Evolutionary conservation across 2,888 invertebrate genomes (phyloP).

Genomic region (Acronicta psi): DNA sequence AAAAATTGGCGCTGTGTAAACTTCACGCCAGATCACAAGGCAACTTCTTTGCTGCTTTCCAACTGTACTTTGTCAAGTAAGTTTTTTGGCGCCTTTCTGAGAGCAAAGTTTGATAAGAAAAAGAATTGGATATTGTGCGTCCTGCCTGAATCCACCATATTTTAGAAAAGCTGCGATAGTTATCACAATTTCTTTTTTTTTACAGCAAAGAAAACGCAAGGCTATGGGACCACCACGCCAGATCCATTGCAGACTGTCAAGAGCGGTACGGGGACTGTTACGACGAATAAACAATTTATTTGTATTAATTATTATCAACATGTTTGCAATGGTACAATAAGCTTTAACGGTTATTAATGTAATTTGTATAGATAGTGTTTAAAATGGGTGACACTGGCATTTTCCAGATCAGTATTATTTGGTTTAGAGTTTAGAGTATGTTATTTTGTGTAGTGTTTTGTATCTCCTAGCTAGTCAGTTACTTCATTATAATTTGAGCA

Average conservation of each 20-base stretch:
- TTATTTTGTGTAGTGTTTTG: too few relatives aligned
- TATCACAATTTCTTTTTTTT: too few relatives aligned
- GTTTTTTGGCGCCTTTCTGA: too few relatives aligned
- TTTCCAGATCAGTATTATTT: too few relatives aligned
- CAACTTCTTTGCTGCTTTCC: conserved; percentile 78
- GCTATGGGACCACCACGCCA: conserved; percentile 81
- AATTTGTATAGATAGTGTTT: neutral
- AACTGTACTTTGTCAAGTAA: conserved; percentile 86
- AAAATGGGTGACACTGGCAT: too few relatives aligned
- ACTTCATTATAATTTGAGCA: too few relatives aligned
- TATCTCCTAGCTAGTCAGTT: too few relatives aligned
- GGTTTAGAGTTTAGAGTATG: too few relatives aligned
- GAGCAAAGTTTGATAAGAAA: too few relatives aligned
- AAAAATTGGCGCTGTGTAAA: conserved; percentile 77
- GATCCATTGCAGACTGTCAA: conserved; percentile 70
- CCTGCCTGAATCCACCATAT: too few relatives aligned
- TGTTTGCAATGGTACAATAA: conserved; percentile 34
- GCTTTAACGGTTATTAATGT: conserved; percentile 13
- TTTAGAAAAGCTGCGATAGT: neutral
- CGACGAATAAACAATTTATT: conserved; percentile 43
- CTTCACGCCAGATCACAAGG: conserved; percentile 76
- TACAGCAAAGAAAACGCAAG: conserved; percentile 81
- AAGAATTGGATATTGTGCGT: neutral
- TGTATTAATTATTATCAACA: neutral
- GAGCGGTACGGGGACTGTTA: conserved; percentile 72